These are phyloP conservation scores for Agelaius tricolor DNA, from an alignment of 2,113 vertebrate genomes.

Conservation along the genomic window DNA sequence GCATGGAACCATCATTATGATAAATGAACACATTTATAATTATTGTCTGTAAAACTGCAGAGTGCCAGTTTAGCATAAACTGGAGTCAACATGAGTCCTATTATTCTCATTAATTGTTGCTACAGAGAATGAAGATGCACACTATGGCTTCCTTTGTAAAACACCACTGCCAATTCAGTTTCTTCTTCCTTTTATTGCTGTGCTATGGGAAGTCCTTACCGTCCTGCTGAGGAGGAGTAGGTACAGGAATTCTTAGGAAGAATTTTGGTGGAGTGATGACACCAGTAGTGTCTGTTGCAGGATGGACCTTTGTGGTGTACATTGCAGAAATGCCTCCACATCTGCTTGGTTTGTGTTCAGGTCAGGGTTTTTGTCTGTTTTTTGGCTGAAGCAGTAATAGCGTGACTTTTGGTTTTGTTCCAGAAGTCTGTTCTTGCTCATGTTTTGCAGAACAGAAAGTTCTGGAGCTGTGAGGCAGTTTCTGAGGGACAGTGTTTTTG, in stretches of 20 bases:
- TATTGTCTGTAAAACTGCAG: neutral
- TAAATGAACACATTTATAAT: neutral
- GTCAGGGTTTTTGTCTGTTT: neutral
- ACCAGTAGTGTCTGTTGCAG: neutral
- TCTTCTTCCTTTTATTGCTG: neutral
- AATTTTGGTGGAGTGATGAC: neutral
- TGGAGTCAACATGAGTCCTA: neutral
- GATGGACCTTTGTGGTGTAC: neutral
- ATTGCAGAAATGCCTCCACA: neutral
- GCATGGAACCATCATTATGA: neutral
- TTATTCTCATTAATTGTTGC: neutral
- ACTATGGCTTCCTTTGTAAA: neutral
- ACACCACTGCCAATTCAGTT: neutral
- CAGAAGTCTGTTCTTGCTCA: neutral
- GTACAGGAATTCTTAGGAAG: neutral
- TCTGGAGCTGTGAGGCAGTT: neutral
- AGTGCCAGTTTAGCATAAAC: neutral
- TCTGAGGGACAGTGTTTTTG: neutral
- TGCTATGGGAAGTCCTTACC: neutral
- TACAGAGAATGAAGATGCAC: neutral
- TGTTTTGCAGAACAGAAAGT: slow-evolving; percentile 5
- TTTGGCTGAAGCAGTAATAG: neutral
- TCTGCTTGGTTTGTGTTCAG: neutral
- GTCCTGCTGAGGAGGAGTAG: neutral
- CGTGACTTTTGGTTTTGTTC: neutral